Percentiles rank a stretch among this genome's conserved stretches.
These are phyloP conservation scores for Otis tarda DNA, from an alignment of 2,113 vertebrate genomes.

Conservation along the genomic window DNA sequence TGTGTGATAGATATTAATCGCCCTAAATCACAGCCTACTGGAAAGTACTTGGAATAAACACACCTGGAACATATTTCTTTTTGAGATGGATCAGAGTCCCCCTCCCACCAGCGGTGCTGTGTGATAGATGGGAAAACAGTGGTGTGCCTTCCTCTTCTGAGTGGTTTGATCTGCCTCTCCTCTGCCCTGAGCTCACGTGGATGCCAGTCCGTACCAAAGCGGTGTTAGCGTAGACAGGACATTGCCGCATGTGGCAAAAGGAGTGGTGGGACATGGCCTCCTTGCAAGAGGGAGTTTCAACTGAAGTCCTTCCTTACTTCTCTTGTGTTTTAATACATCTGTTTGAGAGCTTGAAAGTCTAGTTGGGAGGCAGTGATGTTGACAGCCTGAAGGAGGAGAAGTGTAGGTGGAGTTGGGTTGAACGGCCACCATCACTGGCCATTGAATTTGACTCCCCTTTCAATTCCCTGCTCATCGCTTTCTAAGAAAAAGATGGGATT, in stretches of 20 bases:
- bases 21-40: not conserved
- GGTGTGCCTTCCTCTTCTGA: not conserved
- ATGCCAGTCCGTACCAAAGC: not conserved
- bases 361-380: not conserved
- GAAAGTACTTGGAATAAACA: not conserved
- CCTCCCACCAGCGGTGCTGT: not conserved
- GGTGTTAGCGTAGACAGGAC: not conserved
- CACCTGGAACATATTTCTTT: not conserved
- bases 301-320: not conserved
- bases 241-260: not conserved
- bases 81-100: not conserved
- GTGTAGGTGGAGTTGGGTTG: not conserved
- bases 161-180: not conserved
- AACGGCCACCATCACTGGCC: not conserved
- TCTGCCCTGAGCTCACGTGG: not conserved
- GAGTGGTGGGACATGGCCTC: not conserved
- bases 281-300: not conserved
- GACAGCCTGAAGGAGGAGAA: not conserved
- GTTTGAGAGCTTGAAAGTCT: not conserved
- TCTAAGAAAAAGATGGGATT: conserved; percentile 10
- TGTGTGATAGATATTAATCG: not conserved
- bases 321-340: not conserved
- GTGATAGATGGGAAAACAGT: rapidly evolving
- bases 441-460: not conserved
- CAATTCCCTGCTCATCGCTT: not conserved